phyloP scores from a whole-genome alignment of 2,888 invertebrate genomes.

The Hedychridium roseum region DNA sequence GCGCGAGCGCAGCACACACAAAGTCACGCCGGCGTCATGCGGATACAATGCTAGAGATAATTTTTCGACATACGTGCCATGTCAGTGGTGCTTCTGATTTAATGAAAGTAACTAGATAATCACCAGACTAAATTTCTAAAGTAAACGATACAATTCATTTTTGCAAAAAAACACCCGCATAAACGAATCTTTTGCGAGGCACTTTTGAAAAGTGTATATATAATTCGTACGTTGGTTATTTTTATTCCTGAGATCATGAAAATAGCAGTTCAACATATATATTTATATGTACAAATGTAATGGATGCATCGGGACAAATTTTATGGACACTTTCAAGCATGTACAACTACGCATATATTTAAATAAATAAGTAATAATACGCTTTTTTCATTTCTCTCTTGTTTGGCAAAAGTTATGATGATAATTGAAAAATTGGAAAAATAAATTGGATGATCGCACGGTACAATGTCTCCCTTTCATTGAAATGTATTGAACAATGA shows the following conservation, averaged over 20 bases:
- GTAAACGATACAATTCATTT: neutral
- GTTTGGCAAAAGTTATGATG: neutral
- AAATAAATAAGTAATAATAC: neutral
- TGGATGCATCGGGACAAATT: neutral
- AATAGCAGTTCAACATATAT: neutral
- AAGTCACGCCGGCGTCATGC: constrained; percentile 26
- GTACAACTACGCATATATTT: neutral
- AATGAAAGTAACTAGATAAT: neutral
- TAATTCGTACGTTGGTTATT: neutral
- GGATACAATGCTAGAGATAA: constrained; percentile 6
- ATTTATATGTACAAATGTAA: neutral
- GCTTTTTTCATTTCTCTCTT: neutral
- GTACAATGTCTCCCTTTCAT: constrained; percentile 6
- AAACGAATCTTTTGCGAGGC: too few relatives aligned
- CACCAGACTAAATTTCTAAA: neutral
- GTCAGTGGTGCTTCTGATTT: neutral
- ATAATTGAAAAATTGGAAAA: neutral
- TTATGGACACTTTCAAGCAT: neutral
- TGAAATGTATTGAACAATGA: too few relatives aligned
- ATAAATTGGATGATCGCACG: neutral
- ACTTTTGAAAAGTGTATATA: neutral
- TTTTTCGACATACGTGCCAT: constrained; percentile 14
- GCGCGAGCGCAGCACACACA: too few relatives aligned
- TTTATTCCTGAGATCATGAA: neutral
- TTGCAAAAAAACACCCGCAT: too few relatives aligned